phyloP scores from a whole-genome alignment of 2,797 vertebrate genomes.

The Knipowitschia caucasica region DNA sequence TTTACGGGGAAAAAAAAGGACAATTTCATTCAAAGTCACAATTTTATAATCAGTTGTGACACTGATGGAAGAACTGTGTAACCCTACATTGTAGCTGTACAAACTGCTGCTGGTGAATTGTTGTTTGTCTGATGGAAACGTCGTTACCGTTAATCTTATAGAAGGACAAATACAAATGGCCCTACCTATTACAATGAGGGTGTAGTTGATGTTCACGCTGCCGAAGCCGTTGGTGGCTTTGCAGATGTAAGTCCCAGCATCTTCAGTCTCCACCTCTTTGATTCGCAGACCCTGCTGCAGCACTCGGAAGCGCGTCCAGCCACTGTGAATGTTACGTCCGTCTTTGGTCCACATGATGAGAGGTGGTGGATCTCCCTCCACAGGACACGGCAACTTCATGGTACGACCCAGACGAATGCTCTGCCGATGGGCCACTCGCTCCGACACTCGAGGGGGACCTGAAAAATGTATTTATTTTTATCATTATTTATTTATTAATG shows the following conservation, averaged over 20 bases:
- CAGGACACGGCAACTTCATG: slow-evolving; percentile 79
- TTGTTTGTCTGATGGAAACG: background rate
- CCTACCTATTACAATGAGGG: slow-evolving; percentile 93
- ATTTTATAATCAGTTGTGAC: background rate
- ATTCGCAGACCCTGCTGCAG: slow-evolving; percentile 90
- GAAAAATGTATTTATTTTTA: slow-evolving; percentile 7
- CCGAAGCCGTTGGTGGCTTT: slow-evolving; percentile 98
- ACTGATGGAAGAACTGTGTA: no score
- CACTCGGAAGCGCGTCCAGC: slow-evolving; percentile 92
- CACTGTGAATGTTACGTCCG: slow-evolving; percentile 87
- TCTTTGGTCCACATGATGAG: slow-evolving; percentile 85
- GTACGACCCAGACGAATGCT: slow-evolving; percentile 78
- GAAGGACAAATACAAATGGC: slow-evolving; percentile 11
- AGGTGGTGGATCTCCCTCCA: slow-evolving; percentile 80
- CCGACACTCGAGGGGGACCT: slow-evolving; percentile 91
- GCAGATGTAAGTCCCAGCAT: slow-evolving; percentile 92
- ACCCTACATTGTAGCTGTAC: no score
- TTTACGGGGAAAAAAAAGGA: no score
- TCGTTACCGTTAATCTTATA: background rate
- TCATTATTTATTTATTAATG: background rate
- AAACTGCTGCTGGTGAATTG: no score
- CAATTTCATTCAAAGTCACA: no score
- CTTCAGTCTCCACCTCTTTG: slow-evolving; percentile 92
- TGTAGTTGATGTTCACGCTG: slow-evolving; percentile 95
- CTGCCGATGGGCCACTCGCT: slow-evolving; percentile 87